Evolutionary conservation across 2,113 vertebrate species (phyloP).

Genomic region (Lophius piscatorius): DNA sequence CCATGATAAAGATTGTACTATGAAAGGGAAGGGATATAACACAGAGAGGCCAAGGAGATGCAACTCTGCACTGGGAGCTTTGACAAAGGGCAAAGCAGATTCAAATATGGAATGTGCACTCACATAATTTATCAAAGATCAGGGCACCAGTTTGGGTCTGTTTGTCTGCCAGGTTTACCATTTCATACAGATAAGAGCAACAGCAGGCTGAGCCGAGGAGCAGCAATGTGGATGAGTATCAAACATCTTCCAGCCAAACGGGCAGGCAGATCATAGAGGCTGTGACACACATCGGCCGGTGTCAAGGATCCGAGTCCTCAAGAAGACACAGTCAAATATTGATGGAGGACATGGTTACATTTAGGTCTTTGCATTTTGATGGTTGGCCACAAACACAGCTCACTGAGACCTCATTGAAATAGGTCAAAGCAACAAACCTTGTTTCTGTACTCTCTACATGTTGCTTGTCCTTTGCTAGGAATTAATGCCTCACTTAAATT

Average conservation of each 20-base stretch:
- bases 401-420: slow-evolving; percentile 41
- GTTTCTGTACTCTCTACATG: slow-evolving; percentile 6
- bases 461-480: slow-evolving; percentile 25
- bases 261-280: slow-evolving; percentile 36
- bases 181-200: slow-evolving; percentile 44
- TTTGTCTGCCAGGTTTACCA: slow-evolving; percentile 51
- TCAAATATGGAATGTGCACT: slow-evolving; percentile 41
- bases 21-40: not conserved
- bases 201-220: slow-evolving; percentile 33
- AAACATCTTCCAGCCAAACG: slow-evolving; percentile 35
- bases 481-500: slow-evolving; percentile 14
- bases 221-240: slow-evolving; percentile 35
- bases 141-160: slow-evolving; percentile 45
- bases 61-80: slow-evolving; percentile 7
- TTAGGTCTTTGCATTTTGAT: slow-evolving; percentile 24
- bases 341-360: slow-evolving; percentile 41
- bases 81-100: slow-evolving; percentile 46
- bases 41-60: slow-evolving; percentile 5
- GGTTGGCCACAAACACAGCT: slow-evolving; percentile 28
- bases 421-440: slow-evolving; percentile 40
- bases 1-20: too few relatives aligned
- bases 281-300: slow-evolving; percentile 26
- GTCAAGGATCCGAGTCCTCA: slow-evolving; percentile 39
- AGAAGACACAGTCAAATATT: slow-evolving; percentile 42
- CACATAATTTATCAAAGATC: slow-evolving; percentile 57